Percentiles rank a stretch among this genome's conserved stretches.
phyloP scores from a whole-genome alignment of 1,140 invertebrate species.

The Acarapis woodi region DNA sequence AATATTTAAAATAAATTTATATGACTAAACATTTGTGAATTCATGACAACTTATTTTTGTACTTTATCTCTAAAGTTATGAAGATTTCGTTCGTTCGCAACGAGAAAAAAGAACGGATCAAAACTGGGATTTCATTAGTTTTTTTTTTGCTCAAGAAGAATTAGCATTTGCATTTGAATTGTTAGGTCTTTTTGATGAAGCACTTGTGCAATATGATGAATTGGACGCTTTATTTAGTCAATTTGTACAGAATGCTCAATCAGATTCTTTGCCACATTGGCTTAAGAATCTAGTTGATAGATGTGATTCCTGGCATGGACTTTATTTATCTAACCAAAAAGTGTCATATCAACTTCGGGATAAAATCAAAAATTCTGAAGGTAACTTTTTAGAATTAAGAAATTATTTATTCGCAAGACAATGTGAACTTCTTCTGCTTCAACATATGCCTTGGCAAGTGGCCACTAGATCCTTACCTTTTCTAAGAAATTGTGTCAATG shows the following conservation, averaged over 20 bases:
- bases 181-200: slow-evolving; percentile 68
- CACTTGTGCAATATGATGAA: slow-evolving; percentile 85
- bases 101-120: slow-evolving; percentile 61
- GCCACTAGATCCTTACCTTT: slow-evolving; percentile 53
- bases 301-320: slow-evolving; percentile 9
- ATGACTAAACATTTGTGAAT: too few species aligned
- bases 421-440: slow-evolving; percentile 47
- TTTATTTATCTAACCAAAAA: slow-evolving; percentile 9
- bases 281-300: slow-evolving; percentile 3
- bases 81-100: slow-evolving; percentile 62
- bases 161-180: slow-evolving; percentile 78
- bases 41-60: too few species aligned
- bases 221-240: slow-evolving; percentile 85
- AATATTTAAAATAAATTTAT: too few species aligned
- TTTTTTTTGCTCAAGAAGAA: slow-evolving; percentile 80
- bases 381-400: slow-evolving; percentile 45
- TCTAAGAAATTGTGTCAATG: slow-evolving; percentile 51
- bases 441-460: slow-evolving; percentile 33
- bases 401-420: slow-evolving; percentile 83
- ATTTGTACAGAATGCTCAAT: slow-evolving; percentile 67
- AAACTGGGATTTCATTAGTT: slow-evolving; percentile 76
- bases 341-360: slow-evolving; percentile 2
- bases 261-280: slow-evolving; percentile 27
- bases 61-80: too few species aligned
- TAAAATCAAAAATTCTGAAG: slow-evolving; percentile 2